A percentile compares a stretch with the other conserved stretches of the same genome.
These are phyloP conservation scores for Oxyscelio sp. DNA, from an alignment of 2,888 invertebrate species.

Conservation along the genomic window DNA sequence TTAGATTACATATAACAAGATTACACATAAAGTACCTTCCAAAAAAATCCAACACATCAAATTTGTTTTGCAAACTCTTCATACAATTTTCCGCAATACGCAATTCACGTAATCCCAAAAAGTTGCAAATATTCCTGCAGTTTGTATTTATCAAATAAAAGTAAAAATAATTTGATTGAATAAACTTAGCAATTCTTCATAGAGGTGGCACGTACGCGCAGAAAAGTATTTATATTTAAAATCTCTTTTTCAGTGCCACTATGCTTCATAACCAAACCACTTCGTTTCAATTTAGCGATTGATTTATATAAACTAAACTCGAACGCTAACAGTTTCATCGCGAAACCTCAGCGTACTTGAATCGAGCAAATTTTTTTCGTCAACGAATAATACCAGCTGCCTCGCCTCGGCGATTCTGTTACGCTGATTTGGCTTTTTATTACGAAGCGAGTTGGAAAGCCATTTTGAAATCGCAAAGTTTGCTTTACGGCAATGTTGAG, in stretches of 20 bases:
- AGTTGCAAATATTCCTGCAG: no score
- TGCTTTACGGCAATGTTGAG: not conserved
- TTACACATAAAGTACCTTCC: no score
- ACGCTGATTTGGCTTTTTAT: slow-evolving; percentile 2
- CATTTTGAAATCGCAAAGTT: not conserved
- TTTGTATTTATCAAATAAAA: no score
- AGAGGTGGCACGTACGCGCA: no score
- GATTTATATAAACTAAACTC: slow-evolving; percentile 5
- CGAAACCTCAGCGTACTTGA: not conserved
- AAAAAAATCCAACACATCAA: no score
- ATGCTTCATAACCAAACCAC: slow-evolving; percentile 2
- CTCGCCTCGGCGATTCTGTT: slow-evolving; percentile 5
- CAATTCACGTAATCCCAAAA: no score
- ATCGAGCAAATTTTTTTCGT: slow-evolving; percentile 1
- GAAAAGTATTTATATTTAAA: slow-evolving; percentile 4
- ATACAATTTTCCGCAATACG: no score
- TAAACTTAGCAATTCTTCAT: no score
- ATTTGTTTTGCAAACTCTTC: no score
- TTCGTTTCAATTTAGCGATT: slow-evolving; percentile 5
- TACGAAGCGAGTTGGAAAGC: not conserved
- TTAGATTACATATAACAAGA: no score
- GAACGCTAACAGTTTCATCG: not conserved
- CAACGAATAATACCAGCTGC: slow-evolving; percentile 8
- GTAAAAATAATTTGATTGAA: no score
- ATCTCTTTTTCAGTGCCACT: not conserved